Base-by-base conservation (phyloP, 2,888 invertebrate genomes). In the Hofmannophila pseudospretella region DNA sequence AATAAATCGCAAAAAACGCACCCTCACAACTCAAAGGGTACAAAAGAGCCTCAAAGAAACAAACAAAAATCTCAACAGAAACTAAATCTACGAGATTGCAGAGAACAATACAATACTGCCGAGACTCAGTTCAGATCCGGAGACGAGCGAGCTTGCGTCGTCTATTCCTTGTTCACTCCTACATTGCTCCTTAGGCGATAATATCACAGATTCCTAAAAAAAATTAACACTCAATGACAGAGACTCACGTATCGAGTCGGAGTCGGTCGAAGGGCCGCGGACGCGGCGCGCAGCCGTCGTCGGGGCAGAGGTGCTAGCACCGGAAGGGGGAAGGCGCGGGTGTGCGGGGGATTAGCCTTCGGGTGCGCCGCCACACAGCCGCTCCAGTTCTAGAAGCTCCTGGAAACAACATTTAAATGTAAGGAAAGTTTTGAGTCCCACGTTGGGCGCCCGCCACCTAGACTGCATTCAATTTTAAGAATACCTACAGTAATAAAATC, bases 181-280 rank as follows among this genome's bases (percentile, higher is more conserved):
- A 42, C 44, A 37, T 53, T 55, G 68, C 71, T 73, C 69, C 81
- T 77, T 75, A 80, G 78, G 79, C 78, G 77, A 71, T 81, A 82
- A 82, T 82, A 82, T 82, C 82, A 82, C 81, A 82, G 82, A 80
- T 81, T 76, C 67, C 73, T 73, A 75, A 70, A 70, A 64, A 58
- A 67, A 73, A 63, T 54, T 50, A 59, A 65, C 55, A 54, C 58
- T 58, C 23, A 32, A 45, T 40, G 52, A 45, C 47, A 48, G 46
- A 58, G 46, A 52, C 51, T 50, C 51, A 42, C 44, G 40, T 42
- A 41, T 34, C 44, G 40, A 35, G 41, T 25, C 31, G 29, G 33
- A 32, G 41, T 40, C 38, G 50, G 41, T 38, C 33, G 44, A 34
- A 39, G 34, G 14, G 36, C 38, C 32, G 31, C 37, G 30, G 30